These are phyloP conservation scores for Triplophysa dalaica DNA, from an alignment of 2,113 vertebrate species.

Conservation along the genomic window DNA sequence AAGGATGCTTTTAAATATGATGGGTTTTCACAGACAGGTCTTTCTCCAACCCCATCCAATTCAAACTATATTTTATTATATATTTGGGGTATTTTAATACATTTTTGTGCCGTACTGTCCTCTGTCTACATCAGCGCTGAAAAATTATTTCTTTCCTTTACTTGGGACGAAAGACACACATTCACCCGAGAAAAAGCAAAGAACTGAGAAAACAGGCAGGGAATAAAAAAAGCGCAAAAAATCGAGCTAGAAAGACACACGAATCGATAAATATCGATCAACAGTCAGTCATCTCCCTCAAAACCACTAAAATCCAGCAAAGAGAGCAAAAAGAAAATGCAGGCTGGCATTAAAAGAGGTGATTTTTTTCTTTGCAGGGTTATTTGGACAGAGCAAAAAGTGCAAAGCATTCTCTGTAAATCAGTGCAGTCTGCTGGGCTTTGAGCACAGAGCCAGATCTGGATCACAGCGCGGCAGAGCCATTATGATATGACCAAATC, in stretches of 20 bases:
- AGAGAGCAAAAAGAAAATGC: conserved; percentile 30
- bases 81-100: no score
- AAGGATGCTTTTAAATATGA: no score
- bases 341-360: conserved; percentile 36
- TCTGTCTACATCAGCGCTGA: no score
- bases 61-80: no score
- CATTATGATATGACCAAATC: conserved; percentile 5
- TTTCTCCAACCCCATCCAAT: no score
- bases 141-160: no score
- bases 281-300: conserved; percentile 48
- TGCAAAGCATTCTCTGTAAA: conserved; percentile 24
- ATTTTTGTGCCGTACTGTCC: no score
- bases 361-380: conserved; percentile 47
- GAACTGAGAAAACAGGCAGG: not conserved
- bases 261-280: conserved; percentile 59
- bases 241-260: not conserved
- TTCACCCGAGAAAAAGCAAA: not conserved
- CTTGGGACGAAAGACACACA: not conserved
- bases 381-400: conserved; percentile 49
- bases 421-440: conserved; percentile 25
- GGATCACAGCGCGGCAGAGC: conserved; percentile 3
- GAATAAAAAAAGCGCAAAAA: not conserved
- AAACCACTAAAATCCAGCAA: conserved; percentile 49
- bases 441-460: not conserved
- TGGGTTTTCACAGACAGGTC: no score